Evolutionary conservation across 2,113 vertebrate genomes (phyloP), one percentile per base, ranked within the genome.

Genomic region (Trematocara marginatum): DNA sequence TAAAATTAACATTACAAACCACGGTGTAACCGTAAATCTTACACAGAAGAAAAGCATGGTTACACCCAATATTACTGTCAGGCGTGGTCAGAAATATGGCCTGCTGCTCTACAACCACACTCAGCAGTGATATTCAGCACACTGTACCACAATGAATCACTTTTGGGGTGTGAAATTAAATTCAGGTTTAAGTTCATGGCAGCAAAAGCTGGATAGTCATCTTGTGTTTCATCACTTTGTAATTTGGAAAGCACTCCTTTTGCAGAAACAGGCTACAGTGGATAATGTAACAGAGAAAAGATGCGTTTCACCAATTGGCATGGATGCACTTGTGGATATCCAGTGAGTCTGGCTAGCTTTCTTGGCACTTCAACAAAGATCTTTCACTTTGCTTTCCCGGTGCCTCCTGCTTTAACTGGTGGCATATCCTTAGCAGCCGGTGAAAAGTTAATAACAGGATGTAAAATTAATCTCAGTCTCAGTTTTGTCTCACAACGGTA

Each of bases 91-190:
- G 78, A 87, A 61, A 80, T 78, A 13, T 11, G 49, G 80, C 47
- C 51, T 4, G 18, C 61, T 69, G 49, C 81, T 79, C 79, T 61
- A 35, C 61, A 79, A 64, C 71, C 78, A 56, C 83, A 83, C 20
- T 88, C 49, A 23, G 29, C 71, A 23, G 12, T n/a, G 35, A 83
- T 79, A 47, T 76, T 40, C 56, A 45, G 59, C 53, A 51, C 83
- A 59, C 59, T 69, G 57, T 47, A 64, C 9, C 66, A 84, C 81
- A 88, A 40, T 90, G 69, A 89, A 86, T 93, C 93, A 88, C 64
- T 82, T 86, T 80, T 35, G n/a, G 83, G 69, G 89, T 91, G 92
- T 89, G 89, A 90, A 93, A 90, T 93, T 59, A 89, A 57, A 90
- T 89, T 90, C 86, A 38, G 66, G 88, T 81, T 49, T 1, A 81